Conservation (phyloP, 1,140 invertebrate species). For the Leptinotarsa defecta region DNA sequence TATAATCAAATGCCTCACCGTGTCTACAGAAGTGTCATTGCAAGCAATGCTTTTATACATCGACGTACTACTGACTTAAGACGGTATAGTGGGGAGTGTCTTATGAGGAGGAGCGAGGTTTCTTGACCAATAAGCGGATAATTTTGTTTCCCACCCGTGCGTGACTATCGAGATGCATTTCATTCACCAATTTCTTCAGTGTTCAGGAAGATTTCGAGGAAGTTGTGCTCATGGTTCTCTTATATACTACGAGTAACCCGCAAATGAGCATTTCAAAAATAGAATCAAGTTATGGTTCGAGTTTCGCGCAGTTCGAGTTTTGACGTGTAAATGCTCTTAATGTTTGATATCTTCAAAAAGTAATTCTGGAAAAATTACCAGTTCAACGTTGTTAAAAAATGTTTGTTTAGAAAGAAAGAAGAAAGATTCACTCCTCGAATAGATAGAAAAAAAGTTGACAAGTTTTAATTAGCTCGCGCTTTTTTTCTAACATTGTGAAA, state of each 20-base stretch:
- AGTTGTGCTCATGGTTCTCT: constrained; percentile 27
- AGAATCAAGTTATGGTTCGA: not conserved
- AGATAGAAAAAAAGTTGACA: not conserved
- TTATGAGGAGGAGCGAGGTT: constrained; percentile 45
- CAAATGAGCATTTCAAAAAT: not conserved
- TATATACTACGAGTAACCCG: not conserved
- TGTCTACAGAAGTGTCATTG: constrained; percentile 44
- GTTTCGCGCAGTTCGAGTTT: not conserved
- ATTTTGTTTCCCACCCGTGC: constrained; percentile 30
- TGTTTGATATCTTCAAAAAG: not conserved
- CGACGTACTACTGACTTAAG: constrained; percentile 45
- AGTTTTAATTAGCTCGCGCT: not conserved
- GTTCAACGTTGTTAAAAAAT: not conserved
- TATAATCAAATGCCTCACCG: constrained; percentile 43
- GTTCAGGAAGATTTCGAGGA: constrained; percentile 21
- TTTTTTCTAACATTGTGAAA: not conserved
- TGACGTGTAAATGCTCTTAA: not conserved
- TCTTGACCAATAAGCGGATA: constrained; percentile 37
- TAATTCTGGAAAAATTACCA: not conserved
- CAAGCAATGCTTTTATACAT: constrained; percentile 49
- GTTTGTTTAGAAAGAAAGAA: not conserved
- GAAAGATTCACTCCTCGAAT: not conserved
- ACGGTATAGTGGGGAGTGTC: constrained; percentile 40
- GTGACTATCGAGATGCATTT: constrained; percentile 39
- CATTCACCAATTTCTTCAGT: constrained; percentile 47